phyloP scores from a whole-genome alignment of 2,113 vertebrate species.

The Anguilla rostrata region DNA sequence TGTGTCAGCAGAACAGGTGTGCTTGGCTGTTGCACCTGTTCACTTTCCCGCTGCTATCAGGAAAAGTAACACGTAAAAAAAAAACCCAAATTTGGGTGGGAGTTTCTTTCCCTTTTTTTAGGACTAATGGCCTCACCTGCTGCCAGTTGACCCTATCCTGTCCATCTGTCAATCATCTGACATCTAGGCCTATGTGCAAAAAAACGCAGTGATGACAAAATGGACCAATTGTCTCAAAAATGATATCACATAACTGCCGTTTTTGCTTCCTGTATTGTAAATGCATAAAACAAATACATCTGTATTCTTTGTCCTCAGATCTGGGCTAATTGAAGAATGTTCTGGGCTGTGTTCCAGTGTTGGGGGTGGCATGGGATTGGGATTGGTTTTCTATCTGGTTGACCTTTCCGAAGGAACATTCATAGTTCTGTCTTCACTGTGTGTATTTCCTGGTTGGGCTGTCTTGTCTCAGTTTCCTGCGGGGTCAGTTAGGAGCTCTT shows the following conservation, averaged over 20 bases:
- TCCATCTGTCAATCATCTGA: neutral
- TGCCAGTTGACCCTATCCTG: neutral
- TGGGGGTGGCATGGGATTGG: neutral
- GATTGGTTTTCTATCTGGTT: neutral
- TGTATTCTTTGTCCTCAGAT: neutral
- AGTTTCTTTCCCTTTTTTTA: conserved; percentile 53
- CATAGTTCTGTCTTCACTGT: neutral
- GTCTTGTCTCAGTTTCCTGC: neutral
- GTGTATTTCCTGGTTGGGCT: neutral
- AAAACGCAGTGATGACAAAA: neutral
- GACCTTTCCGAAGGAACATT: neutral
- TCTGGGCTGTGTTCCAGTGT: neutral
- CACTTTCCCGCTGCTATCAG: conserved; percentile 52
- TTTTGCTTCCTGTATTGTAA: too few relatives aligned
- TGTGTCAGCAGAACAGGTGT: conserved; percentile 3
- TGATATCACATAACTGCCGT: too few relatives aligned
- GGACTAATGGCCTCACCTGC: conserved; percentile 36
- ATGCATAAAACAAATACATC: too few relatives aligned
- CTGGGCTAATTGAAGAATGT: neutral
- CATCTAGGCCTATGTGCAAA: neutral
- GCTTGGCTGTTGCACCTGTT: conserved; percentile 57
- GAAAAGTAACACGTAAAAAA: conserved; percentile 35
- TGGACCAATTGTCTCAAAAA: too few relatives aligned
- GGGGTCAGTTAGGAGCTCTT: neutral
- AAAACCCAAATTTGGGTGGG: conserved; percentile 40